Base-by-base conservation (phyloP, 2,888 invertebrate species). In the Neoitamus cyanurus region DNA sequence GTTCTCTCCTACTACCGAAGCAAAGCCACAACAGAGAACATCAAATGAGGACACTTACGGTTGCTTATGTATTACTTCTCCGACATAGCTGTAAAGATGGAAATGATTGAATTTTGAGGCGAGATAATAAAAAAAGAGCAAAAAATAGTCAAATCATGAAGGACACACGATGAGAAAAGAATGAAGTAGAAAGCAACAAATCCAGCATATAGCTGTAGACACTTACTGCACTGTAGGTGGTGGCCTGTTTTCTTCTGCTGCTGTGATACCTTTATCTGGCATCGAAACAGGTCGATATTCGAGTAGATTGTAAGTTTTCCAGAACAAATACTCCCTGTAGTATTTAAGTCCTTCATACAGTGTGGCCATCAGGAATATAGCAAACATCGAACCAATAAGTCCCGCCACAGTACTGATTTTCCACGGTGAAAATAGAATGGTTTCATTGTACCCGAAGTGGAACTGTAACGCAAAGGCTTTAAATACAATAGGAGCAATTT, bases 361-460 rank as follows among this genome's bases (percentile, higher is more conserved):
- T 83, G 98, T 94, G 5, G 98, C 98, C 94, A 99, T 94, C 86
- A 98, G 92, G 90, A 98, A 97, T 88, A 99, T 97, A 72, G 96
- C 96, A 87, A 98, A 92, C 93, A 98, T 97, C 3, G 99, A 98
- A 69, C 96, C 96, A 85, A 98, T 91, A 88, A 99, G 93, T 85
- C 96, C 96, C 70, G 95, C 94, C 84, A 94, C 90, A 25, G 95
- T 94, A 42, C 93, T 93, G 84, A 96, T 95, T 88, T 94, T 94
- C 97, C 97, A 97, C 91, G 94, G 94, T 84, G 95, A 94, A 90
- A 97, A 97, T 3, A 97, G 93, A 84, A 97, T 95, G 2, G 94
- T 94, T 91, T 96, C 97, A 58, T 90, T 88, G 88, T 92, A 94
- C 11, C 96, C 96, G 88, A 95, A 95, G 89, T 97, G 96, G 91